Conservation (phyloP, 2,113 vertebrate genomes). For the Pyrgilauda ruficollis region DNA sequence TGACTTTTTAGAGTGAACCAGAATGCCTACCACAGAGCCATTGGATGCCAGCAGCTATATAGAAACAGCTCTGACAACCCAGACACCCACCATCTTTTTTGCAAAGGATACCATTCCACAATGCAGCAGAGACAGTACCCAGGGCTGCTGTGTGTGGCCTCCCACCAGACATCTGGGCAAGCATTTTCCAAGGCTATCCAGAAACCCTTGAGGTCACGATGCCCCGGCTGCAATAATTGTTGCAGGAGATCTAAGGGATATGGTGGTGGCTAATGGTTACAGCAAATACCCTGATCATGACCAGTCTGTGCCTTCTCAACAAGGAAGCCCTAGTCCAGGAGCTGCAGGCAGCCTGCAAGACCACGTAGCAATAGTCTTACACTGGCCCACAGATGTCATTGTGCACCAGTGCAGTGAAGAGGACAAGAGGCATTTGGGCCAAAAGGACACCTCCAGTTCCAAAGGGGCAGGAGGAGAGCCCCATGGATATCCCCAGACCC, state of each 20-base stretch:
- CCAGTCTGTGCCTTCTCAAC: not conserved
- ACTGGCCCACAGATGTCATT: too few species aligned
- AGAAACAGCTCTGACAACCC: not conserved
- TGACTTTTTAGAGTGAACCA: not conserved
- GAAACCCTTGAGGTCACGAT: not conserved
- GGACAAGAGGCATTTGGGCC: not conserved
- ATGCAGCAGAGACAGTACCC: rapidly evolving
- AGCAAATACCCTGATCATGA: not conserved
- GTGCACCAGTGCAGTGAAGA: not conserved
- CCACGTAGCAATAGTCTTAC: not conserved
- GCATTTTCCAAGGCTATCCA: not conserved
- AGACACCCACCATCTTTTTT: not conserved
- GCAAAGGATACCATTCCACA: not conserved
- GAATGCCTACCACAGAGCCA: rapidly evolving
- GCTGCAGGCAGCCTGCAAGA: not conserved
- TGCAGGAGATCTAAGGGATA: not conserved
- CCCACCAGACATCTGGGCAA: not conserved
- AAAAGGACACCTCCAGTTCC: not conserved
- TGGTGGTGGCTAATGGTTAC: not conserved
- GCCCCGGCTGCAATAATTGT: not conserved
- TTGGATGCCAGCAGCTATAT: not conserved
- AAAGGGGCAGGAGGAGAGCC: not conserved
- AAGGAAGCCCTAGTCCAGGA: not conserved
- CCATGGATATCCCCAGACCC: not conserved
- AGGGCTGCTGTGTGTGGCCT: not conserved